A percentile compares a stretch with the other conserved stretches of the same genome.
Evolutionary conservation across 2,888 invertebrate species (phyloP).

Genomic region (Ischnura elegans): DNA sequence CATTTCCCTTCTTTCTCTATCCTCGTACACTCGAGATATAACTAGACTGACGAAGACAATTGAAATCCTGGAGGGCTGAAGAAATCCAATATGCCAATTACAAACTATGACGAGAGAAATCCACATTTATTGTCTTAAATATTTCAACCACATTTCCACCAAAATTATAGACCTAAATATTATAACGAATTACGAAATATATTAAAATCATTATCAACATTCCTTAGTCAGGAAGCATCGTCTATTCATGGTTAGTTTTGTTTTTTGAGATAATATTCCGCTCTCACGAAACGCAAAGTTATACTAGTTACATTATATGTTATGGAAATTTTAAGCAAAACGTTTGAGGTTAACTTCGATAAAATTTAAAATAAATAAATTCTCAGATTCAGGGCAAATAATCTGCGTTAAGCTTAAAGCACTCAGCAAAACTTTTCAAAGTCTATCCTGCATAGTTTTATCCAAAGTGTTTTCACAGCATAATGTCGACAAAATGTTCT

Average conservation of each 20-base stretch:
- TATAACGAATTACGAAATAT: neutral
- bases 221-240: neutral
- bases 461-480: too few relatives aligned
- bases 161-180: too few relatives aligned
- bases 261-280: neutral
- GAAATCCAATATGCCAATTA: neutral
- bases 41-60: neutral
- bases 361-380: neutral
- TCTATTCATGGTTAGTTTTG: neutral
- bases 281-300: neutral
- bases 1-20: neutral
- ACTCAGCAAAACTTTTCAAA: too few relatives aligned
- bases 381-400: neutral
- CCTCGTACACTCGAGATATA: neutral
- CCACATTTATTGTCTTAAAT: too few relatives aligned
- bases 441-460: too few relatives aligned
- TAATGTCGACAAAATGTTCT: too few relatives aligned
- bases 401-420: too few relatives aligned
- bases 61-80: neutral
- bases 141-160: too few relatives aligned
- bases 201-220: neutral
- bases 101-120: too few relatives aligned
- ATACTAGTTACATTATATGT: neutral
- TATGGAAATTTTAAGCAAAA: neutral
- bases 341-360: neutral